Evolutionary conservation across 2,113 vertebrate genomes (phyloP), one percentile per base, ranked within the genome.

Genomic region (Hippocampus zosterae): DNA sequence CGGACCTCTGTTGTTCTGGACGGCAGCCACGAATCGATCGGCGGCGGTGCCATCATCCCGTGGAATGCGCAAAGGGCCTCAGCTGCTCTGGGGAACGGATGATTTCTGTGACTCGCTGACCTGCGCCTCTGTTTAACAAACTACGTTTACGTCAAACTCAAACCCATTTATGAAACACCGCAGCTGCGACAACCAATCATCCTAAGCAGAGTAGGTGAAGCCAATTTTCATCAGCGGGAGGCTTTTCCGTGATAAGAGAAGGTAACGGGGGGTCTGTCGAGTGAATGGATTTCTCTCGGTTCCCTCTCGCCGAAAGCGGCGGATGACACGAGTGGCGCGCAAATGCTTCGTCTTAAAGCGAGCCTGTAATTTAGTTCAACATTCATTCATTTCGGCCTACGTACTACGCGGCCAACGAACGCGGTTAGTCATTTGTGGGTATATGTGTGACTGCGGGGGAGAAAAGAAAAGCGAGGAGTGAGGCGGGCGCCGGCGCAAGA

Each of bases 141-240:
- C 65, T 73, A 69, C 73, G 72, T 83, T 85, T 75, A 76, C 18
- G 4, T 62, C 1, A 52, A 52, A 70, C 56, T 0, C 1, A 71
- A 66, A 18, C 33, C 46, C 73, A 78, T 85, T 86, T 83, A 65
- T 75, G 71, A 73, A 78, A 84, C 27, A 37, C 48, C 11, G 15
- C 64, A 74, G 59, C 69, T 21, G 71, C 77, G 80, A 80, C 25
- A 61, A 76, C 82, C 79, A 42, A 83, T 78, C 67, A 80, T 84
- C 70, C 72, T 42, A 44, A 74, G 80, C 74, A 72, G 78, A 74
- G 73, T 46, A 82, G 69, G 74, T 71, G 76, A 79, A 71, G 77
- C 71, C 77, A 59, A 81, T 82, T 83, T 68, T 63, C 8, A 68
- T 69, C 83, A 81, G 88, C 85, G 78, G 84, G 81, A 79, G 83